Evolutionary conservation across 1,140 invertebrate species (phyloP).

Genomic region (Drosophila albomicans): DNA sequence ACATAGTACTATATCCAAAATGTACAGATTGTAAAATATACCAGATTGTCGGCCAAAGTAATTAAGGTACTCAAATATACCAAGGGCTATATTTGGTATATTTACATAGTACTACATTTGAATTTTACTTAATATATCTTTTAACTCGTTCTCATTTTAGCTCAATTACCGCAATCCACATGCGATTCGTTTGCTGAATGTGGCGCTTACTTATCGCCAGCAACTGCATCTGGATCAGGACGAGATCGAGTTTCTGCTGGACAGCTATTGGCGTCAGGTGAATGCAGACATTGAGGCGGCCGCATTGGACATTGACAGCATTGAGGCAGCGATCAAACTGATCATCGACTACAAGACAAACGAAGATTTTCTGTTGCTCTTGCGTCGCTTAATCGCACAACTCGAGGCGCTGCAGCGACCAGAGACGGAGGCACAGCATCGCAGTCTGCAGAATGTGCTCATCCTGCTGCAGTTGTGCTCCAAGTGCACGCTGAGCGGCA

Average conservation of each 20-base stretch:
- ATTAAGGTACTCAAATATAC: too few species aligned
- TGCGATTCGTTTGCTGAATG: slow-evolving; percentile 68
- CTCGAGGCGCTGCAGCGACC: slow-evolving; percentile 49
- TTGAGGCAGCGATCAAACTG: slow-evolving; percentile 67
- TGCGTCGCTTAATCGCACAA: slow-evolving; percentile 48
- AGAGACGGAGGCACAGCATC: slow-evolving; percentile 40
- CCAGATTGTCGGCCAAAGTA: too few species aligned
- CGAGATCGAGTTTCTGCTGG: slow-evolving; percentile 77
- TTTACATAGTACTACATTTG: too few species aligned
- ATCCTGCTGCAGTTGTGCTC: slow-evolving; percentile 60
- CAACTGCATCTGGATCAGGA: slow-evolving; percentile 74
- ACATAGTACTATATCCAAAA: too few species aligned
- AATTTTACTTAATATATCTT: too few species aligned
- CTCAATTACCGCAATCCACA: slow-evolving; percentile 71
- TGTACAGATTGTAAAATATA: too few species aligned
- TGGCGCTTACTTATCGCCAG: slow-evolving; percentile 72
- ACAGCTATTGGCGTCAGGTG: slow-evolving; percentile 72
- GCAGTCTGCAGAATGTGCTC: slow-evolving; percentile 59
- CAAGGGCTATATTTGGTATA: too few species aligned
- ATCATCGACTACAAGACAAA: slow-evolving; percentile 82
- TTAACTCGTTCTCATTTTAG: slow-evolving; percentile 24
- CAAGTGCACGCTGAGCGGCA: slow-evolving; percentile 73
- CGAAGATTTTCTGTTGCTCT: slow-evolving; percentile 69
- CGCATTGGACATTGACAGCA: slow-evolving; percentile 32
- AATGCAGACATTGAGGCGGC: slow-evolving; percentile 60